Conservation (phyloP, 1,140 invertebrate genomes). For the Theocolax elegans region DNA sequence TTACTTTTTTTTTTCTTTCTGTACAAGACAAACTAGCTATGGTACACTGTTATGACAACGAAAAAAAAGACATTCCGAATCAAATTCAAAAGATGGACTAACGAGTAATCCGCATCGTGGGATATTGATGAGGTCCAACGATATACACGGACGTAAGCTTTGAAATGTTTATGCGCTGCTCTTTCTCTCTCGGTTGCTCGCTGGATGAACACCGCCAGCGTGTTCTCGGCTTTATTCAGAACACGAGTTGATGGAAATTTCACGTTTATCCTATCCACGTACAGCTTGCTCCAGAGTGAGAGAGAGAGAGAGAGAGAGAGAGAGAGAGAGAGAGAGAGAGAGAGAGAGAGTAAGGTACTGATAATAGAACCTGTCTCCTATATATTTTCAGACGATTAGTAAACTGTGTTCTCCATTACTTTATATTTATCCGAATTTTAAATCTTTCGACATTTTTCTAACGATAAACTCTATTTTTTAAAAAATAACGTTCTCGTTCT, state of each 20-base stretch:
- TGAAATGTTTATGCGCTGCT: constrained; percentile 18
- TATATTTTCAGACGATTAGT: background rate
- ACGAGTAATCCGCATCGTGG: background rate
- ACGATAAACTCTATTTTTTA: too few relatives aligned
- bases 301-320: background rate
- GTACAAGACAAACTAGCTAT: too few relatives aligned
- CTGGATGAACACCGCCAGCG: too few relatives aligned
- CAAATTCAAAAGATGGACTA: background rate
- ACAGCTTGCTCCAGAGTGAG: background rate
- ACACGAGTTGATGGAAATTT: constrained; percentile 10
- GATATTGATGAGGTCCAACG: constrained; percentile 11
- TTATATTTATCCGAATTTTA: too few relatives aligned
- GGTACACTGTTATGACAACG: too few relatives aligned
- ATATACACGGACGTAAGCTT: background rate
- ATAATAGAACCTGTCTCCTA: background rate
- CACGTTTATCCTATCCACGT: constrained; percentile 7
- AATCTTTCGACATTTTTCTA: too few relatives aligned
- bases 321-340: background rate
- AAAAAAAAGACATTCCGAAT: background rate
- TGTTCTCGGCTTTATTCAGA: background rate
- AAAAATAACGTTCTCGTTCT: too few relatives aligned
- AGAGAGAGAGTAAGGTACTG: background rate
- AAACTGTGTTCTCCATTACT: background rate
- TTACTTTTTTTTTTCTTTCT: too few relatives aligned
- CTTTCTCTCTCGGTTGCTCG: too few relatives aligned